Evolutionary conservation across 2,888 invertebrate genomes (phyloP), one percentile per base, ranked within the genome.

Genomic region (Saturnia pavonia): DNA sequence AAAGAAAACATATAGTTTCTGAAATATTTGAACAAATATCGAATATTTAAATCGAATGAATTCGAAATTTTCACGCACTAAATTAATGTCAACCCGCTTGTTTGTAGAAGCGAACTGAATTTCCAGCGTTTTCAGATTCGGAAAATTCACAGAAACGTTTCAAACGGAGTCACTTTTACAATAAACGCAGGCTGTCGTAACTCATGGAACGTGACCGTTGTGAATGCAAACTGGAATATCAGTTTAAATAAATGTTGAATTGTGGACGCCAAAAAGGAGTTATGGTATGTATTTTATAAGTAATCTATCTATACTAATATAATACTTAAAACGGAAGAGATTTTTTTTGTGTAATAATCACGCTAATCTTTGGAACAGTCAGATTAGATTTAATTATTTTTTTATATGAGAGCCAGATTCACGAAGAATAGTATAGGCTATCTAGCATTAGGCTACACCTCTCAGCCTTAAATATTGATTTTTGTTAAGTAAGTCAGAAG

Each of bases 31-130:
- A 22, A 22, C 14, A 19, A 40, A 40, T 34, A 40, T 63, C 8
- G 0, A 63, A 19, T 63, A 19, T 3, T 34, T 51, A n/a, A 40
- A 6, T 40, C 65, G 65, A 65, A 65, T 40, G 12, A 40, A 4
- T 3, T 16, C 22, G 40, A n/a, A 63, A 40, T 70, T 71, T 63
- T 45, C 69, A 72, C 69, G 69, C 69, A 63, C 70, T 67, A 69
- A 27, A 70, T 43, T 70, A 70, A 66, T 54, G 42, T 22, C 66
- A 51, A 27, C 27, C 54, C 54, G 57, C 70, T 68, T 65, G 60
- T 65, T 54, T 74, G 60, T 68, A n/a, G 43, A 27, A 8, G 7
- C 27, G 12, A 72, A 43, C 51, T 68, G 43, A 25, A 45, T 27
- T 66, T 54, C 22, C 43, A 65, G 42, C 65, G 65, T 60, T 68